Evolutionary conservation across 1,140 invertebrate species (phyloP).

Genomic region (Oryzaephilus surinamensis): DNA sequence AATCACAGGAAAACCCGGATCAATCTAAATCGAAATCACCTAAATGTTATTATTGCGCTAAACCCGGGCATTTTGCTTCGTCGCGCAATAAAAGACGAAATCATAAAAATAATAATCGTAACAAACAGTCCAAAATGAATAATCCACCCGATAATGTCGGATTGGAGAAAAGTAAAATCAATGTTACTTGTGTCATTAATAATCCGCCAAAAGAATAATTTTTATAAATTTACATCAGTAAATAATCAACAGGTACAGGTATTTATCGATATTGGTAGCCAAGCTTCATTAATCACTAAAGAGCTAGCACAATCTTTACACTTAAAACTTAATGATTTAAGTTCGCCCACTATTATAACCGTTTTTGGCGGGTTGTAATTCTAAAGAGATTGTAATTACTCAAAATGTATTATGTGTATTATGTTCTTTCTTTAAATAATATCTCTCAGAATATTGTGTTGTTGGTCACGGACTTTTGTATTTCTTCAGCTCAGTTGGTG

Average conservation of each 20-base stretch:
- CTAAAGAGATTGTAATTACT: not conserved
- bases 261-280: constrained; percentile 14
- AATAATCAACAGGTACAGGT: not conserved
- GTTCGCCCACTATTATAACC: not conserved
- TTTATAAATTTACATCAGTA: not conserved
- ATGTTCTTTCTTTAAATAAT: not conserved
- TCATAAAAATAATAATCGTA: too few species aligned
- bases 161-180: too few species aligned
- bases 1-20: too few species aligned
- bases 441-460: not conserved
- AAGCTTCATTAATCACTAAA: constrained; percentile 3
- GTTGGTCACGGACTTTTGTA: constrained; percentile 1
- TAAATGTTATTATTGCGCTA: too few species aligned
- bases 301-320: not conserved
- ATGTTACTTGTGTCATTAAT: too few species aligned
- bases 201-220: constrained; percentile 1
- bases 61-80: too few species aligned
- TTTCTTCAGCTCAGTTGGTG: constrained; percentile 5
- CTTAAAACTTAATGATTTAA: not conserved
- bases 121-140: too few species aligned
- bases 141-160: too few species aligned
- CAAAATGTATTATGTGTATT: not conserved
- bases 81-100: too few species aligned
- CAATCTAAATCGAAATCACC: too few species aligned
- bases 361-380: not conserved